Evolutionary conservation across 2,888 invertebrate species (phyloP).

Genomic region (Cheilosia soror): DNA sequence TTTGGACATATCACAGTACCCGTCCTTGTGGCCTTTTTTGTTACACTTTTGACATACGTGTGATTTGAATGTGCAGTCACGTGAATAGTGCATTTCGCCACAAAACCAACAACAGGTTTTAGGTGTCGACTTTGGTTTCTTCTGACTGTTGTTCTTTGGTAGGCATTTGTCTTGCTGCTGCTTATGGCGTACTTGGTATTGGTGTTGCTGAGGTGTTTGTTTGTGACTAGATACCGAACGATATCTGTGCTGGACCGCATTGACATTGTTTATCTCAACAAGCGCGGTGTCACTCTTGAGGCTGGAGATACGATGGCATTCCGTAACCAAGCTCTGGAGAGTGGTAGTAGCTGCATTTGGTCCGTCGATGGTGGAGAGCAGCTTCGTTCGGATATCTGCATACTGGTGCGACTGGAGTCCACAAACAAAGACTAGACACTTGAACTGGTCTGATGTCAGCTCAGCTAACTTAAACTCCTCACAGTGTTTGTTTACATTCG

Average conservation of each 20-base stretch:
- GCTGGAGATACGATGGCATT: constrained; percentile 13
- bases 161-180: not conserved
- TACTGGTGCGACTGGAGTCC: constrained; percentile 15
- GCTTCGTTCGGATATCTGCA: constrained; percentile 21
- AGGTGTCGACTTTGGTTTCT: constrained; percentile 10
- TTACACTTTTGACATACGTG: constrained; percentile 25
- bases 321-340: constrained; percentile 14
- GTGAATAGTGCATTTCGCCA: constrained; percentile 49
- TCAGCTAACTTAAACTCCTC: constrained; percentile 19
- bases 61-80: constrained; percentile 13
- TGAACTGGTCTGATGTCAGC: constrained; percentile 17
- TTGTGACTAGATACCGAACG: constrained; percentile 2
- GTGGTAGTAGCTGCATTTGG: constrained; percentile 2
- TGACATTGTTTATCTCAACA: constrained; percentile 16
- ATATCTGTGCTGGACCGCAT: constrained; percentile 8
- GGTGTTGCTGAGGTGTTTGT: not conserved
- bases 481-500: constrained; percentile 28
- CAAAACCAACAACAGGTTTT: constrained; percentile 54
- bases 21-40: constrained; percentile 10
- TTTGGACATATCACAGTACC: constrained; percentile 8
- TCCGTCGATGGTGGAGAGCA: constrained; percentile 21
- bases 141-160: not conserved
- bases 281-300: constrained; percentile 11
- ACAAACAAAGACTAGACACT: constrained; percentile 1
- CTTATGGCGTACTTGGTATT: not conserved